Percentiles rank a stretch among this genome's conserved stretches.
phyloP scores from a whole-genome alignment of 2,113 vertebrate species.

The Oreocharis arfaki region DNA sequence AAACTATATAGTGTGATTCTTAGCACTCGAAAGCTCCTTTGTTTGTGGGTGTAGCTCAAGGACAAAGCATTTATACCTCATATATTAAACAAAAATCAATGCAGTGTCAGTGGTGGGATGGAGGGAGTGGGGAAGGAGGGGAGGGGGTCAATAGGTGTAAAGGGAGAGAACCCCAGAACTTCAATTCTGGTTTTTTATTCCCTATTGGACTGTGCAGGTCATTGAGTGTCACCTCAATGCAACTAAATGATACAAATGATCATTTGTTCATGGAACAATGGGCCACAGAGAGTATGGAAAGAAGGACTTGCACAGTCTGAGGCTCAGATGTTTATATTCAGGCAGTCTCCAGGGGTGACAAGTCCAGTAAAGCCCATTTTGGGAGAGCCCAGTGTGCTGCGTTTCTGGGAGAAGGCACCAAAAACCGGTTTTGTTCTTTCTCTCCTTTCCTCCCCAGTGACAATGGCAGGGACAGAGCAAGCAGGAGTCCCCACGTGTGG shows the following conservation, averaged over 20 bases:
- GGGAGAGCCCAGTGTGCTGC: background rate
- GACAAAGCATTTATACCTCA: background rate
- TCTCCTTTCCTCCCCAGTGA: background rate
- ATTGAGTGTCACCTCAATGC: background rate
- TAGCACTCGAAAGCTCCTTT: background rate
- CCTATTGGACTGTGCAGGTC: background rate
- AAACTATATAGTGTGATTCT: background rate
- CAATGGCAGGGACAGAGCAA: accelerated
- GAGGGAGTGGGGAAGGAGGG: background rate
- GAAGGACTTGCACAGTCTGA: background rate
- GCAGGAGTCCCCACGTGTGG: accelerated
- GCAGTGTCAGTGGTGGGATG: background rate
- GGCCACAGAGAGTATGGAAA: background rate
- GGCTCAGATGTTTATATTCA: background rate
- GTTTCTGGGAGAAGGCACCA: background rate
- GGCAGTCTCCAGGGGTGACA: background rate
- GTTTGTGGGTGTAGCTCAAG: background rate
- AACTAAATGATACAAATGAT: background rate
- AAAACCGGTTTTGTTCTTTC: background rate
- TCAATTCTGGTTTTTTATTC: background rate
- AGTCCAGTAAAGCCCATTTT: background rate
- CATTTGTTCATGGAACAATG: background rate
- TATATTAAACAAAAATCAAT: background rate
- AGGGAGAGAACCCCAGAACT: background rate
- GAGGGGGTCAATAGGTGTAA: accelerated